phyloP scores from a whole-genome alignment of 2,888 invertebrate genomes.

The Protophormia terraenovae region DNA sequence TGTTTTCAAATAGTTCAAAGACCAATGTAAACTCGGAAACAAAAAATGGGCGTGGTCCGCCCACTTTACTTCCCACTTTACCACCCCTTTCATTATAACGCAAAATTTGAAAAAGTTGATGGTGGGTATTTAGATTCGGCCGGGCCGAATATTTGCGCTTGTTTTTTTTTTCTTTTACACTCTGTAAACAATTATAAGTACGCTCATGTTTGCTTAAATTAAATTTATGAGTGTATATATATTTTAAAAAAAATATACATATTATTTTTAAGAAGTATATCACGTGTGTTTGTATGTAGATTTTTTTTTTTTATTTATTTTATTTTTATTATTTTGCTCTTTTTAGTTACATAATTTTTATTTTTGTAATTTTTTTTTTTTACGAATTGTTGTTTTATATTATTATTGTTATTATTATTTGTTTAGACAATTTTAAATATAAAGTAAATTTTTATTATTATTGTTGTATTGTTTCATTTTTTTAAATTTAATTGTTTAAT shows the following conservation, averaged over 20 bases:
- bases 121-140: no score
- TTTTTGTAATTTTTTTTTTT: conserved; percentile 13
- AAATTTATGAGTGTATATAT: not conserved
- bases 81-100: no score
- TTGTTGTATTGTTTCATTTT: not conserved
- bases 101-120: no score
- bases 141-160: no score
- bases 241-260: not conserved
- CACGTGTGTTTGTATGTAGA: not conserved
- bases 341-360: conserved; percentile 48
- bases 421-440: not conserved
- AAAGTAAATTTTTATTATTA: conserved; percentile 30
- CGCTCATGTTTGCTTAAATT: no score
- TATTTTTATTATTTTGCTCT: conserved; percentile 4
- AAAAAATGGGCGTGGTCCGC: no score
- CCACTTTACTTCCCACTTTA: no score
- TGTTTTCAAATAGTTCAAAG: no score
- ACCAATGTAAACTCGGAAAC: no score
- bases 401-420: conserved; percentile 32
- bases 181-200: conserved; percentile 6
- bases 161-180: not conserved
- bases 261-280: no score
- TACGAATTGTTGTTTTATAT: conserved; percentile 48
- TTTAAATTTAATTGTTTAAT: conserved; percentile 30
- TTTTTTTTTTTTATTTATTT: not conserved